phyloP scores from a whole-genome alignment of 2,888 invertebrate species.

The Lasioglossum malachurum region DNA sequence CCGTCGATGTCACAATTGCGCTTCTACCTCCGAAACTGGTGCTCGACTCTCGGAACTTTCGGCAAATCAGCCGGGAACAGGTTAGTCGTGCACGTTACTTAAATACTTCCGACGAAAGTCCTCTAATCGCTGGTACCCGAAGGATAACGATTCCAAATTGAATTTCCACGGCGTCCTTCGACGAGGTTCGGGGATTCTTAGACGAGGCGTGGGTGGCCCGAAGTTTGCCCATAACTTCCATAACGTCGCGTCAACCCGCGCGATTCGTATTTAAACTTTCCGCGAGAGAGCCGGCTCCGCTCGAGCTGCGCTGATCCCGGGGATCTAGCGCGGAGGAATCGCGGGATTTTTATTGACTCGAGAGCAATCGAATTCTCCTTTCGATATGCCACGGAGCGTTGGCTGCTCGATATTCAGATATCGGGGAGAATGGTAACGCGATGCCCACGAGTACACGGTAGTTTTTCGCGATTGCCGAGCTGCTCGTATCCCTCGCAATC shows the following conservation, averaged over 20 bases:
- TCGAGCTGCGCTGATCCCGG: slow-evolving; percentile 22
- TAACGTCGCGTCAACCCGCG: slow-evolving; percentile 46
- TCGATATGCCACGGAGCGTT: not conserved
- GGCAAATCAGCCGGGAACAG: not conserved
- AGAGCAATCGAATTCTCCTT: slow-evolving; percentile 47
- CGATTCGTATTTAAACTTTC: slow-evolving; percentile 48
- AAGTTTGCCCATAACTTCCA: slow-evolving; percentile 46
- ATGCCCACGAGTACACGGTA: slow-evolving; percentile 41
- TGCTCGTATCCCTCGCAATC: slow-evolving; percentile 51
- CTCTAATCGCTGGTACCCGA: slow-evolving; percentile 1
- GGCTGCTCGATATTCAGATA: slow-evolving; percentile 61
- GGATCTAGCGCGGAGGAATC: slow-evolving; percentile 50
- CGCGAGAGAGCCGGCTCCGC: slow-evolving; percentile 10
- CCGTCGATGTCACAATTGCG: not conserved
- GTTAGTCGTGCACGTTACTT: not conserved
- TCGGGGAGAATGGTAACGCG: slow-evolving; percentile 35
- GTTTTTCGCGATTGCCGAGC: slow-evolving; percentile 63
- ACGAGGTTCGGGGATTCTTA: slow-evolving; percentile 27
- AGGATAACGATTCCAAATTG: slow-evolving; percentile 29
- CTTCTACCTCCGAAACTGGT: not conserved
- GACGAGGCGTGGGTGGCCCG: not conserved
- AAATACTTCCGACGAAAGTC: slow-evolving; percentile 1
- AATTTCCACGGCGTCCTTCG: slow-evolving; percentile 14
- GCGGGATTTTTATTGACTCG: slow-evolving; percentile 59
- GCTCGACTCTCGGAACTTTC: not conserved